Evolutionary conservation across 2,888 invertebrate species (phyloP), one percentile per base, ranked within the genome.

Genomic region (Ophonus ardosiacus): DNA sequence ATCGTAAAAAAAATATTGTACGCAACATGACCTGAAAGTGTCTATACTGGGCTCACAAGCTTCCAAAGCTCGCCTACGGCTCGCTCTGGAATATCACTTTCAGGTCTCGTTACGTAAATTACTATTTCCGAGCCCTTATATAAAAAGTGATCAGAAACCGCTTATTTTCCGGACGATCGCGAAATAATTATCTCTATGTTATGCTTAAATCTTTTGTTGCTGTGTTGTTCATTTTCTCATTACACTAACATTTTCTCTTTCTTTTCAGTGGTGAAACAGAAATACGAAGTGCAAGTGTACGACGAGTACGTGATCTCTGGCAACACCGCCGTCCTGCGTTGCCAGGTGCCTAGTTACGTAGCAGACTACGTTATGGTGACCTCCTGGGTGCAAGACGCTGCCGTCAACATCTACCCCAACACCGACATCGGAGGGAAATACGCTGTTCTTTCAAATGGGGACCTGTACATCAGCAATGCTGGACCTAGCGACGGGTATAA

Each of bases 261-360:
- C 86, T 86, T 93, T 93, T 3, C 94, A 97, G 97, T 96, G 89
- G 93, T 97, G 86, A 96, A 95, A 90, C 95, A 96, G 89, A 96
- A 96, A 88, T 98, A 97, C 93, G 96, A 97, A 88, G 96, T 98
- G 76, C 96, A 96, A 92, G 97, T 98, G 87, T 96, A 96, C 87
- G 97, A 98, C 91, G 97, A 97, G 90, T 97, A 97, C 92, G 97
- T 97, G 89, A 96, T 97, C 92, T 94, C 96, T 85, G 98, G 98
- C 83, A 98, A 98, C 92, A 97, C 97, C 10, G 98, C 97, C 2
- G 95, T 98, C 86, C 93, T 98, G 87, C 95, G 96, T 89, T 98
- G 98, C 91, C 95, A 96, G 91, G 96, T 98, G 89, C 97, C 98
- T 63, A 94, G 95, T 88, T 97, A 96, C 92, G 96, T 97, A 91